phyloP scores from a whole-genome alignment of 2,113 vertebrate species.

The Neolamprologus sp. region DNA sequence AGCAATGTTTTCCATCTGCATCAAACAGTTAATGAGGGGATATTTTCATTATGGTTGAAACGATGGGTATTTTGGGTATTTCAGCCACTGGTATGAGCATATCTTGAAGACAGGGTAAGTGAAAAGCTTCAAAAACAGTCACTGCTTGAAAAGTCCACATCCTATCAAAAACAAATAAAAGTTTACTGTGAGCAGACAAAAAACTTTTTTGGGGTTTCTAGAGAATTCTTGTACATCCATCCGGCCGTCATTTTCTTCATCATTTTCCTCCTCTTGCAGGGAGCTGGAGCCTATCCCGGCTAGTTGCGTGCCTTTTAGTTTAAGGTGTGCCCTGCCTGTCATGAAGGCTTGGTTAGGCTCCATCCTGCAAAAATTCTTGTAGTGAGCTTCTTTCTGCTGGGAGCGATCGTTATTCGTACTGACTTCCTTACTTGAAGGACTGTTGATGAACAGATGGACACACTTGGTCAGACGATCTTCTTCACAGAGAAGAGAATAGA shows the following conservation, averaged over 20 bases:
- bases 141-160: neutral
- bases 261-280: neutral
- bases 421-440: neutral
- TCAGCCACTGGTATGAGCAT: neutral
- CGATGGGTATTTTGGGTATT: neutral
- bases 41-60: neutral
- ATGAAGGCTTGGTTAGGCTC: neutral
- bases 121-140: neutral
- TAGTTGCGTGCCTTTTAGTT: neutral
- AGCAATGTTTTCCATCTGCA: neutral
- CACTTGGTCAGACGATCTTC: neutral
- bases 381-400: rapidly evolving
- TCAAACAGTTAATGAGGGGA: neutral
- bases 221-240: neutral
- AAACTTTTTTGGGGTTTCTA: rapidly evolving
- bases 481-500: neutral
- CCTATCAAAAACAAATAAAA: neutral
- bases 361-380: neutral
- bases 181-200: neutral
- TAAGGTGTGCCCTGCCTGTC: neutral
- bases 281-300: neutral
- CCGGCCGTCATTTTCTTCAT: neutral
- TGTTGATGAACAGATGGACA: neutral
- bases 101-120: neutral
- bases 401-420: neutral